Percentiles rank a stretch among this genome's conserved stretches.
phyloP scores from a whole-genome alignment of 2,113 vertebrate genomes.

The Panthera leo region DNA sequence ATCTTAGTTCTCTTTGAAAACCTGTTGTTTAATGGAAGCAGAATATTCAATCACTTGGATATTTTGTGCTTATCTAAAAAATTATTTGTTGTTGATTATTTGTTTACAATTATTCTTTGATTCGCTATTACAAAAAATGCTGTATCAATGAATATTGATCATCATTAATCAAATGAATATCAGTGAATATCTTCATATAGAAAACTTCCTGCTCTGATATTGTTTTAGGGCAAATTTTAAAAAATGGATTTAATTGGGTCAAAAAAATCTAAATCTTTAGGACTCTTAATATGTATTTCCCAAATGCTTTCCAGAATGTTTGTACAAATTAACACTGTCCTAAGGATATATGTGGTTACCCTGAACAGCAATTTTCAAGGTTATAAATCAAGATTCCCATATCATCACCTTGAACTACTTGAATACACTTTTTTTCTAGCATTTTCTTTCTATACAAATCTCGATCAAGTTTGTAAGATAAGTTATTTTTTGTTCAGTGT shows the following conservation, averaged over 20 bases:
- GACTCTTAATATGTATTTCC: neutral
- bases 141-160: too few relatives aligned
- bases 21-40: neutral
- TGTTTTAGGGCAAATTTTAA: neutral
- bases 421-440: neutral
- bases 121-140: neutral
- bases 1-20: constrained; percentile 13
- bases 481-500: neutral
- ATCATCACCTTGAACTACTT: neutral
- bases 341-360: neutral
- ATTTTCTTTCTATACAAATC: neutral
- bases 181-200: neutral
- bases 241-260: neutral
- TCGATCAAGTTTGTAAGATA: neutral
- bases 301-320: neutral
- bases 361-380: neutral
- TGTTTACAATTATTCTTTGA: neutral
- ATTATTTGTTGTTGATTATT: neutral
- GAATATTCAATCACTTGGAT: neutral
- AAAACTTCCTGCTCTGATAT: neutral
- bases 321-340: neutral
- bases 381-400: neutral
- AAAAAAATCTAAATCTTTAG: constrained; percentile 15
- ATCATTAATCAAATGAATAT: too few relatives aligned
- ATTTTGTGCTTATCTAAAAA: neutral